Percentiles rank a stretch among this genome's conserved stretches.
Conservation (phyloP, 1,140 invertebrate genomes). For the Hyphantria cunea region DNA sequence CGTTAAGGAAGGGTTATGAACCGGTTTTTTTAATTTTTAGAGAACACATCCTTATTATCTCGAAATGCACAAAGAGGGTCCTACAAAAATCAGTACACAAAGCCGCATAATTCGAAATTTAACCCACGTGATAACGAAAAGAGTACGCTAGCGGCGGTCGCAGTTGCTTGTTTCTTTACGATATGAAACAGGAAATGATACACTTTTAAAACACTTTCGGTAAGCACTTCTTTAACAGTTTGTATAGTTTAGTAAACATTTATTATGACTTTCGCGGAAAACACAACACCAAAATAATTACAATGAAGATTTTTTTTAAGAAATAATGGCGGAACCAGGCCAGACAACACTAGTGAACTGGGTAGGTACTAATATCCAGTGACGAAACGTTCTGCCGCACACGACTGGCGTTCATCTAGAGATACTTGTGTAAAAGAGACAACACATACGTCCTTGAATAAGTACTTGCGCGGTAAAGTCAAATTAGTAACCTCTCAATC, state of each 20-base stretch:
- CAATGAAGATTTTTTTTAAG: constrained; percentile 51
- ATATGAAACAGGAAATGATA: constrained; percentile 79
- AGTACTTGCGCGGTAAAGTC: constrained; percentile 78
- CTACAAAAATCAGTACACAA: constrained; percentile 43
- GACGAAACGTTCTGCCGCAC: constrained; percentile 56
- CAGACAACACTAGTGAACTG: constrained; percentile 66
- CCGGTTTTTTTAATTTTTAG: constrained; percentile 52
- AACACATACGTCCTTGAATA: constrained; percentile 54
- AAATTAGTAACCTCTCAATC: constrained; percentile 45
- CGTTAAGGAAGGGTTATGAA: constrained; percentile 59
- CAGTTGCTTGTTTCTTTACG: constrained; percentile 76
- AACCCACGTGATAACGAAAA: constrained; percentile 79
- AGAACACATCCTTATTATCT: constrained; percentile 34
- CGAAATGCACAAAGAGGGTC: constrained; percentile 32
- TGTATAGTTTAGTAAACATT: constrained; percentile 38
- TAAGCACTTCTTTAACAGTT: constrained; percentile 32
- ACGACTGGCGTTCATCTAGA: constrained; percentile 42
- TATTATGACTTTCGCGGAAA: constrained; percentile 22
- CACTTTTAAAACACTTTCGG: constrained; percentile 62
- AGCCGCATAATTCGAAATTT: constrained; percentile 67
- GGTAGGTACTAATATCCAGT: constrained; percentile 60
- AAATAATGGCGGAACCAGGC: constrained; percentile 71
- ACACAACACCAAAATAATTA: constrained; percentile 45
- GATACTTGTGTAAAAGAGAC: constrained; percentile 63
- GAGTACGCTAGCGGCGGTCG: constrained; percentile 64